Base-by-base conservation (phyloP, 2,797 vertebrate species). In the Triplophysa bombifrons region DNA sequence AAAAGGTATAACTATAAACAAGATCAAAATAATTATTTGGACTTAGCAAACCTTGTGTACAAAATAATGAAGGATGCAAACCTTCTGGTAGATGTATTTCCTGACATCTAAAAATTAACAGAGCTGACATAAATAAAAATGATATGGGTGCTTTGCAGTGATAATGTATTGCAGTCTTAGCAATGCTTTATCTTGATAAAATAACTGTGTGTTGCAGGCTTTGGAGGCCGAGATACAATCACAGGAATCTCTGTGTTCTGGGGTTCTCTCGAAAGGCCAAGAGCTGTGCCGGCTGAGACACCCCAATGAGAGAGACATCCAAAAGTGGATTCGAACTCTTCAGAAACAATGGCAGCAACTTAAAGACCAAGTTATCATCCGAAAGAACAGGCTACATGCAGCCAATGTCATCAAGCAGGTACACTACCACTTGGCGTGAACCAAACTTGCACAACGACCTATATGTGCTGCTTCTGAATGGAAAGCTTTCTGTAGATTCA, bases 171-270 rank as follows among this genome's bases (percentile, higher is more conserved):
- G 44, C 44, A 46, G 12, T 46, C 44, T 8, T 41, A 50, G 48
- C 12, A 3, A 8, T 30, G 58, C 25, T 30, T 30, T 30, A 61
- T 61, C 25, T 38, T 38, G 34, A 38, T 38, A 74, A 58, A 71
- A 55, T 73, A n/a, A 3, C 38, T 51, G 19, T 78, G 25, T 67
- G 17, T 85, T 58, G 25, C 78, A 98, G 96, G 90, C 80, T 60
- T 85, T 98, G 25, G 96, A 96, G 88, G 91, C 84, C 0, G 94
- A 96, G 84, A 90, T 96, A 67, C 92, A 91, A 84, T 92, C 92
- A 58, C 95, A 94, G 82, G 93, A 93, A 86, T 78, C 88, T 0
- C 13, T 93, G 72, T 94, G 92, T 67, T 67, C 83, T 22, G 91
- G 92, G 0, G 90, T 96, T n/a, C 48, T 94, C 84, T 85, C 73